phyloP scores from a whole-genome alignment of 2,113 vertebrate genomes.

The Arenaria interpres region DNA sequence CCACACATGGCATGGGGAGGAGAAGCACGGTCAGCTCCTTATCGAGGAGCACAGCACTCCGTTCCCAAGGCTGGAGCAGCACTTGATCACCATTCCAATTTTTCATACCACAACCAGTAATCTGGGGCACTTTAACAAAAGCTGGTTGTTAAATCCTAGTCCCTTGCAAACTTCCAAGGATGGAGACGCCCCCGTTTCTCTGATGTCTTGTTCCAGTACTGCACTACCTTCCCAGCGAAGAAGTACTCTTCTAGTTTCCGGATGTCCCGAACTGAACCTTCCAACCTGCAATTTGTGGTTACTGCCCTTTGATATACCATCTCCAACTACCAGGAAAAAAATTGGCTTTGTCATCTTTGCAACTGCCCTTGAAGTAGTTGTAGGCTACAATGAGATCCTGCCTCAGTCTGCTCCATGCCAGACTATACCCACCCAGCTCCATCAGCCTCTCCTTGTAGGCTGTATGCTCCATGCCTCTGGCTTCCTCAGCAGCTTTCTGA shows the following conservation, averaged over 20 bases:
- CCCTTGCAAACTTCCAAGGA: neutral
- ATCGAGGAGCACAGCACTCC: neutral
- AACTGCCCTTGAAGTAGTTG: neutral
- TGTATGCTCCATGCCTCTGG: neutral
- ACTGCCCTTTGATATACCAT: neutral
- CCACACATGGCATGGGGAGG: fast-evolving
- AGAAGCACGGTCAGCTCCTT: neutral
- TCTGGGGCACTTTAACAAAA: neutral
- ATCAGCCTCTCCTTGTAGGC: neutral
- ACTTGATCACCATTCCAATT: neutral
- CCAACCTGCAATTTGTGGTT: neutral
- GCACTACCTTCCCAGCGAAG: neutral
- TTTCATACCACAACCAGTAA: neutral
- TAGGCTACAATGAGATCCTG: neutral
- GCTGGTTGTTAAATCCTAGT: neutral
- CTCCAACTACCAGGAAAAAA: neutral
- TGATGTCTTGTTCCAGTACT: neutral
- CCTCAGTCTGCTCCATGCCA: neutral
- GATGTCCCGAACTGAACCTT: neutral
- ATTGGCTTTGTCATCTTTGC: neutral
- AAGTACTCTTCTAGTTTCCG: neutral
- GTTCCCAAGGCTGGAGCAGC: neutral
- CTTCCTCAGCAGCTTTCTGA: neutral
- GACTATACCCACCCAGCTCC: neutral
- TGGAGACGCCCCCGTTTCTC: neutral